phyloP scores from a whole-genome alignment of 2,113 vertebrate species.

The Malurus cyaneus region DNA sequence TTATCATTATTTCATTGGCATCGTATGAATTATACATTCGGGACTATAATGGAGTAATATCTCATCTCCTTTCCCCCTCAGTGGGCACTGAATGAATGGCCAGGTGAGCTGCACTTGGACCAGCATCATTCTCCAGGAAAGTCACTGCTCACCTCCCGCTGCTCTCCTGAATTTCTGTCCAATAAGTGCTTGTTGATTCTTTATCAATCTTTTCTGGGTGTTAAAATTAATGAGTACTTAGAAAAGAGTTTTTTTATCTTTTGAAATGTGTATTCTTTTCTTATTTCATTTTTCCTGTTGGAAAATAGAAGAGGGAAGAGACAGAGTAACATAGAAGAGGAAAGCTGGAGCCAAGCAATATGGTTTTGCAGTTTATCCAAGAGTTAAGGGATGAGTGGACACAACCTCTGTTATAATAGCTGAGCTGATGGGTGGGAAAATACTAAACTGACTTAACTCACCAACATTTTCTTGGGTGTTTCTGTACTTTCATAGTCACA shows the following conservation, averaged over 20 bases:
- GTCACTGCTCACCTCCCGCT: not conserved
- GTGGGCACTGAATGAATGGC: constrained; percentile 38
- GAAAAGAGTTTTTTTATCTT: not conserved
- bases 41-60: constrained; percentile 66
- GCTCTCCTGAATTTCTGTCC: not conserved
- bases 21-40: constrained; percentile 70
- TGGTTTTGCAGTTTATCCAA: not conserved
- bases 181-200: not conserved
- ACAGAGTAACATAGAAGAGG: not conserved
- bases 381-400: not conserved
- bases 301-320: not conserved
- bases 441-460: not conserved
- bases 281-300: not conserved
- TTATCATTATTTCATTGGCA: constrained; percentile 69
- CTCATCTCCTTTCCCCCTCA: constrained; percentile 52
- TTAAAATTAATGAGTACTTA: not conserved
- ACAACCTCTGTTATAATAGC: not conserved
- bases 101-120: constrained; percentile 21
- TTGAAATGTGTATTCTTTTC: not conserved
- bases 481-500: not conserved
- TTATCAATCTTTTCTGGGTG: not conserved
- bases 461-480: not conserved
- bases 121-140: not conserved
- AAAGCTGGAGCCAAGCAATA: not conserved
- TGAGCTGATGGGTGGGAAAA: not conserved